Conservation (phyloP, 1,140 invertebrate genomes). For the Formica exsecta region DNA sequence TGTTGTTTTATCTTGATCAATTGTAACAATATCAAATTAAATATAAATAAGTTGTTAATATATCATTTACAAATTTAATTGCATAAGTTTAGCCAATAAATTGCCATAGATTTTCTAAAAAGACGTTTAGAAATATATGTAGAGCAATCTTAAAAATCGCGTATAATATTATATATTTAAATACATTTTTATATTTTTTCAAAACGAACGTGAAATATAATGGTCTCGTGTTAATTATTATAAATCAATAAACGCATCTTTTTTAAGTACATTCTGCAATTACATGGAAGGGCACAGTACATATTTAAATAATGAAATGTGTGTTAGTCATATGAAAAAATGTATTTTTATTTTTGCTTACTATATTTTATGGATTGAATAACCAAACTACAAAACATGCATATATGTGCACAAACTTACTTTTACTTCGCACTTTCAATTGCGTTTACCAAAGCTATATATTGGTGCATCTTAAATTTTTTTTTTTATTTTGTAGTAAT, state of each 20-base stretch:
- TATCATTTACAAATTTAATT: conserved; percentile 25
- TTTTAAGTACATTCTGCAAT: background rate
- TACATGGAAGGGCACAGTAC: background rate
- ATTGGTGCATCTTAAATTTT: conserved; percentile 27
- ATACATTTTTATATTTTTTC: background rate
- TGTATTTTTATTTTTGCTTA: conserved; percentile 38
- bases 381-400: conserved; percentile 42
- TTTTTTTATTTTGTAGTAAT: conserved; percentile 23
- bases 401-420: conserved; percentile 50
- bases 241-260: conserved; percentile 4
- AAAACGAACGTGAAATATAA: background rate
- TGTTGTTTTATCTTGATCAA: conserved; percentile 9
- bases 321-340: conserved; percentile 34
- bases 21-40: conserved; percentile 31
- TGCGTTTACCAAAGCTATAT: conserved; percentile 13
- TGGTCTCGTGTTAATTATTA: background rate
- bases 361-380: conserved; percentile 31
- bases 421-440: background rate
- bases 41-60: conserved; percentile 49
- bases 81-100: conserved; percentile 23
- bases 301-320: conserved; percentile 18
- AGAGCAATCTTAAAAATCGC: background rate
- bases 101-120: background rate
- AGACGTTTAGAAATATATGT: conserved; percentile 17
- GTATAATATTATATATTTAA: background rate